A percentile compares a stretch with the other conserved stretches of the same genome.
These are phyloP conservation scores for Heliconius sara DNA, from an alignment of 2,888 invertebrate genomes.

Conservation along the genomic window DNA sequence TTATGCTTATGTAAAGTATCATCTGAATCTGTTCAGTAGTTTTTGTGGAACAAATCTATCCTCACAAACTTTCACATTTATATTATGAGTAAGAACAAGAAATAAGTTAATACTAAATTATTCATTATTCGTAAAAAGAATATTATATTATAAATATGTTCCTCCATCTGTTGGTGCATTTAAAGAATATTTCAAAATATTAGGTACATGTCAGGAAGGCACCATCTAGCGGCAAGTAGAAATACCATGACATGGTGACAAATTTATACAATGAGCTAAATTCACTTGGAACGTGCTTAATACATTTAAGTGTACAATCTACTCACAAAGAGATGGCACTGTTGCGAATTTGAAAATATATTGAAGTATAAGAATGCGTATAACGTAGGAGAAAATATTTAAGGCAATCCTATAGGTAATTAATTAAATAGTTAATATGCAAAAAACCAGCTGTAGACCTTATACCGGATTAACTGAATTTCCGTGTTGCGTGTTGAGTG, in stretches of 20 bases:
- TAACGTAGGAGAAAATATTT: not conserved
- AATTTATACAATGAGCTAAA: not conserved
- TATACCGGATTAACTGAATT: not conserved
- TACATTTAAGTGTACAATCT: not conserved
- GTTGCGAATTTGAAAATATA: not conserved
- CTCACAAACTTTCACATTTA: no score
- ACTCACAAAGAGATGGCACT: slow-evolving; percentile 6
- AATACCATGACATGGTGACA: not conserved
- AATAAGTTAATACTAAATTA: not conserved
- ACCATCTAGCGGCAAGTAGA: slow-evolving; percentile 57
- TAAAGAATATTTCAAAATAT: not conserved
- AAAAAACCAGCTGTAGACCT: not conserved
- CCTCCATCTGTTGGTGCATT: not conserved
- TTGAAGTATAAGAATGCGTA: not conserved
- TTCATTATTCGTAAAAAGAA: not conserved
- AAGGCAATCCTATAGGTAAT: not conserved
- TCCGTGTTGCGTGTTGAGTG: not conserved
- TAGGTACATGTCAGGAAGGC: not conserved
- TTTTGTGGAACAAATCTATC: no score
- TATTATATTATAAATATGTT: not conserved
- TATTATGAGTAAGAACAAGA: no score
- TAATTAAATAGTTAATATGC: not conserved
- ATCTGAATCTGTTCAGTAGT: no score
- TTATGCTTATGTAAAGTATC: no score
- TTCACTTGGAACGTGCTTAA: not conserved